Evolutionary conservation across 2,113 vertebrate species (phyloP), one percentile per base, ranked within the genome.

Genomic region (Genyomyrus donnyi): DNA sequence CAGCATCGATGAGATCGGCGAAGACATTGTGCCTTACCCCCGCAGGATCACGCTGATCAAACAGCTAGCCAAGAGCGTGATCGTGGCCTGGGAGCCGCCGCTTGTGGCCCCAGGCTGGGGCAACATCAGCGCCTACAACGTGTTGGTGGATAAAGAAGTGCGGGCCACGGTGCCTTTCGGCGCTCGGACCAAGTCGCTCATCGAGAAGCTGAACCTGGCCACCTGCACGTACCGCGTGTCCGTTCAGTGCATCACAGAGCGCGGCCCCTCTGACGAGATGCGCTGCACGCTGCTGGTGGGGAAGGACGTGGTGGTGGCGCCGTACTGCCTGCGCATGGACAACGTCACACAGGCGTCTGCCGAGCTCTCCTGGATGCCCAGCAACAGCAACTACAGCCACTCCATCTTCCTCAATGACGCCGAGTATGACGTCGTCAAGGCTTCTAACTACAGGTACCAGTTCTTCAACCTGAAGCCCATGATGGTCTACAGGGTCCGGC

Each of bases 11-110:
- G 98, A 98, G 92, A 94, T 98, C 2, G 98, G 98, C 94, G 98
- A 98, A 97, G 97, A 99, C 95, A 95, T 97, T 83, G 98, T 99
- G 98, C 98, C 98, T 98, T 99, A 99, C 94, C 98, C 98, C 88
- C 95, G 98, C 90, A 97, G 94, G 95, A 98, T 99, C 94, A 98
- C 96, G 95, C 97, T 99, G 92, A 99, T 99, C 88, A 99, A 99
- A 93, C 98, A 99, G 92, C 96, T 99, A 53, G 98, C 98, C 96
- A 98, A 98, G 96, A 99, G 98, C 92, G 97, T 98, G 74, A 99
- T 99, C 92, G 96, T 99, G 94, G 97, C 97, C 95, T 99, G 98
- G 98, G 98, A 99, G 91, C 95, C 98, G 0, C 97, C 98, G 0
- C 95, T 97, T 6, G 95, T 98, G 93, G 97, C 98, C 3, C 98